Evolutionary conservation across 2,113 vertebrate species (phyloP).

Genomic region (Orthochromis malagaraziensis): DNA sequence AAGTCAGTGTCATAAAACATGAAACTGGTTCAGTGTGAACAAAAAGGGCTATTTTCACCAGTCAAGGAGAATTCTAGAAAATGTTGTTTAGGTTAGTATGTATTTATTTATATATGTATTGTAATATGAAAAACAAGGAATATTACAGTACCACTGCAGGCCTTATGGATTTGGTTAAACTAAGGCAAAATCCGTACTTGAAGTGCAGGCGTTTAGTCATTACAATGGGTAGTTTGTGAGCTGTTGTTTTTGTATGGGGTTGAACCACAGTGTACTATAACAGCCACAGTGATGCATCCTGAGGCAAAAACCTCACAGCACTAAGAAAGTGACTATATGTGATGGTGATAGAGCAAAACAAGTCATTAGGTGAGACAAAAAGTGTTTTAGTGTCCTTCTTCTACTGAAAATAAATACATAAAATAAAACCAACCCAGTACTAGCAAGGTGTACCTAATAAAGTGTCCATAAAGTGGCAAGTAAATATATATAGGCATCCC

Average conservation of each 20-base stretch:
- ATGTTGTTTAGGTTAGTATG: background rate
- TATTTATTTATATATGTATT: background rate
- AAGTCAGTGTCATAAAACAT: background rate
- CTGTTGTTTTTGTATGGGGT: background rate
- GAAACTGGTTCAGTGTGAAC: background rate
- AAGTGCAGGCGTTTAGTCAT: background rate
- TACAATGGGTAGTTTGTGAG: background rate
- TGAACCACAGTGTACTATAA: background rate
- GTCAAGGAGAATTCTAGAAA: background rate
- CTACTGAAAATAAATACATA: background rate
- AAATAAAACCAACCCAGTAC: background rate
- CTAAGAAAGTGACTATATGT: background rate
- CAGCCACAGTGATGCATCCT: background rate
- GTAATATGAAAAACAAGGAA: background rate
- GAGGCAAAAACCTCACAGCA: background rate
- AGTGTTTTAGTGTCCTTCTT: background rate
- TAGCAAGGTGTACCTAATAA: background rate
- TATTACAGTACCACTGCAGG: fast-evolving
- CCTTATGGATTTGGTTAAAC: background rate
- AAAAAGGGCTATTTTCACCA: background rate
- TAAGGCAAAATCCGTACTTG: background rate
- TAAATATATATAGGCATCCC: background rate
- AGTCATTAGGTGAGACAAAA: background rate
- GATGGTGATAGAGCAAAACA: background rate
- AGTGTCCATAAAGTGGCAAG: background rate